A percentile compares a stretch with the other conserved stretches of the same genome.
phyloP scores from a whole-genome alignment of 2,888 invertebrate genomes.

The Tuta absoluta region DNA sequence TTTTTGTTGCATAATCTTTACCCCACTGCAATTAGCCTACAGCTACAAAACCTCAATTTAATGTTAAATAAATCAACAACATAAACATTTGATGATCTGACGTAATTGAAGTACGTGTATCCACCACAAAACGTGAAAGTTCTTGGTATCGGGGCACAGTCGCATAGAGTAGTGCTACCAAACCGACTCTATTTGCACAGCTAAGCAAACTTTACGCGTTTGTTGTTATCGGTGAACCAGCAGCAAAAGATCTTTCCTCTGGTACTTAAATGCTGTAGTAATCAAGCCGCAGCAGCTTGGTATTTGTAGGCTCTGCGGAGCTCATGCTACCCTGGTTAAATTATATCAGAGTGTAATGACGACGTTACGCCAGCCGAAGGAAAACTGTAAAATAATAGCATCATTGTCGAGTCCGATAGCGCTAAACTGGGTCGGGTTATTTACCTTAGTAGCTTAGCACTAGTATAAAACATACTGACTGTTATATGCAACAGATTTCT shows the following conservation, averaged over 20 bases:
- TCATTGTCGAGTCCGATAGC: slow-evolving; percentile 51
- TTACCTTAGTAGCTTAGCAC: slow-evolving; percentile 54
- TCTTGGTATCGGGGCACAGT: slow-evolving; percentile 67
- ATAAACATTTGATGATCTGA: slow-evolving; percentile 46
- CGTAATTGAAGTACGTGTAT: slow-evolving; percentile 56
- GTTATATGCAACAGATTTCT: slow-evolving; percentile 36
- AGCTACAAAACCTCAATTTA: slow-evolving; percentile 1
- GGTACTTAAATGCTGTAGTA: slow-evolving; percentile 31
- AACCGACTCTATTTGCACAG: slow-evolving; percentile 72
- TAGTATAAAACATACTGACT: slow-evolving; percentile 44
- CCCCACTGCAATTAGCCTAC: neutral
- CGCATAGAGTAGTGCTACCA: slow-evolving; percentile 58
- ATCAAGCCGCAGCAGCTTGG: slow-evolving; percentile 42
- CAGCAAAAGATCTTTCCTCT: slow-evolving; percentile 37
- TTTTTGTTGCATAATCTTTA: neutral
- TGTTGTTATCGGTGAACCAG: slow-evolving; percentile 65
- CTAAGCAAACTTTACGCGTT: slow-evolving; percentile 69
- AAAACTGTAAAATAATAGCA: slow-evolving; percentile 60
- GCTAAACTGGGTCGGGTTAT: slow-evolving; percentile 59
- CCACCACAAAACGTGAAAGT: slow-evolving; percentile 66
- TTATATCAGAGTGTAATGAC: slow-evolving; percentile 64
- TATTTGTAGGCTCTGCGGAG: slow-evolving; percentile 40
- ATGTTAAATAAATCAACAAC: slow-evolving; percentile 52
- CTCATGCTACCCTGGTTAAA: slow-evolving; percentile 50
- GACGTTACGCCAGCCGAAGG: slow-evolving; percentile 54